Conservation (phyloP, 2,797 vertebrate genomes). For the Catostomus latipinnis region DNA sequence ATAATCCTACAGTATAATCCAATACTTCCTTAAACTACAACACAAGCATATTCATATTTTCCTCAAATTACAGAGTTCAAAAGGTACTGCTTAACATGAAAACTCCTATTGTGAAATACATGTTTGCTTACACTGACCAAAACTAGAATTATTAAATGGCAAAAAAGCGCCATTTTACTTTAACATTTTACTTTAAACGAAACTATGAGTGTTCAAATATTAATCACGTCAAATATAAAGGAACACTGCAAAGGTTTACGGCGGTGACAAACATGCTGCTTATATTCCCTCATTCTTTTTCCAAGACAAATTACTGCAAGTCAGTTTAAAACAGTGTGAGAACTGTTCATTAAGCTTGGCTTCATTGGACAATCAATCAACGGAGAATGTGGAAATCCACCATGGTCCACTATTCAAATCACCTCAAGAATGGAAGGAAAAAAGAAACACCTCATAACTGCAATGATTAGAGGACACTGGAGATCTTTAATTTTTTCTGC, state of each 20-base stretch:
- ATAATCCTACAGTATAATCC: too few species aligned
- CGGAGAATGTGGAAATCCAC: constrained; percentile 54
- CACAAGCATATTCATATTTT: too few species aligned
- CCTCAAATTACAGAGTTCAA: too few species aligned
- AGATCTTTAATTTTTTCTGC: neutral
- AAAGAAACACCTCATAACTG: constrained; percentile 14
- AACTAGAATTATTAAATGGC: too few species aligned
- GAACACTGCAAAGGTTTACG: constrained; percentile 17
- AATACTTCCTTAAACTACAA: too few species aligned
- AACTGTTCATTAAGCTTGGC: constrained; percentile 76
- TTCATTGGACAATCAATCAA: constrained; percentile 81
- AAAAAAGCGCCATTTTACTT: too few species aligned
- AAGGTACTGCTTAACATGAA: too few species aligned
- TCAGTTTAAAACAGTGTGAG: constrained; percentile 68
- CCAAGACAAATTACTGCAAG: constrained; percentile 75
- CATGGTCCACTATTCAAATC: constrained; percentile 34
- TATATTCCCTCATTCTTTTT: constrained; percentile 56
- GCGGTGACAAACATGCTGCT: constrained; percentile 11
- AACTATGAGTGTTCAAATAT: neutral
- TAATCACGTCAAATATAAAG: neutral
- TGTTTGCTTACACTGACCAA: too few species aligned
- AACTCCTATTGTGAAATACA: too few species aligned
- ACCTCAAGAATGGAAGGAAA: neutral
- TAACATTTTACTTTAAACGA: neutral
- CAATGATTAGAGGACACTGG: constrained; percentile 26